Evolutionary conservation across 2,113 vertebrate species (phyloP).

Genomic region (Ivindomyrus marchei): DNA sequence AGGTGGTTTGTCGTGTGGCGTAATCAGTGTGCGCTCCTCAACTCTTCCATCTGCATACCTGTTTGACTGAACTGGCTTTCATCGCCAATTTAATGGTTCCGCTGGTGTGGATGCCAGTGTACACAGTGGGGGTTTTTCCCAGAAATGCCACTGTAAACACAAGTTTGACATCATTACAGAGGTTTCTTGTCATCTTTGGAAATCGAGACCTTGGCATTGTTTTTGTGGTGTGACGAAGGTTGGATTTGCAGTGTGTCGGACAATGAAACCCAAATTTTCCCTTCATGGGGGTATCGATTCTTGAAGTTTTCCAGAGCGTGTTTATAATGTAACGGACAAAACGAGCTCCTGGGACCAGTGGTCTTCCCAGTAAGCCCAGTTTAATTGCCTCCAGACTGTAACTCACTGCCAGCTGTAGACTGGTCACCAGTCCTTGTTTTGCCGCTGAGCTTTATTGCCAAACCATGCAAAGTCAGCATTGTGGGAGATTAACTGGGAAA

Average conservation of each 20-base stretch:
- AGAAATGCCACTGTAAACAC: background rate
- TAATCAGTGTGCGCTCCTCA: too few species aligned
- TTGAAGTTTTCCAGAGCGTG: background rate
- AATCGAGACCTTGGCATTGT: background rate
- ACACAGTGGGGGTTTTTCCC: background rate
- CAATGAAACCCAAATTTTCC: background rate
- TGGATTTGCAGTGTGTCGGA: background rate
- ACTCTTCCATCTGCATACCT: background rate
- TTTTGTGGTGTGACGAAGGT: background rate
- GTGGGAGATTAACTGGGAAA: background rate
- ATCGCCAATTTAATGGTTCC: background rate
- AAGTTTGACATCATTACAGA: background rate
- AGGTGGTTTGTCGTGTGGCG: too few species aligned
- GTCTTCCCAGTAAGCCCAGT: background rate
- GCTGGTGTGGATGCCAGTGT: background rate
- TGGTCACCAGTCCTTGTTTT: background rate
- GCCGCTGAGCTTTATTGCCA: background rate
- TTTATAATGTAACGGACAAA: background rate
- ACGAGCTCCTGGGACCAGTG: background rate
- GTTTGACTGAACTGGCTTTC: background rate
- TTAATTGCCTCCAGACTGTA: slow-evolving; percentile 8
- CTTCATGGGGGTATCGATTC: background rate
- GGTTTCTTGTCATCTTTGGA: background rate
- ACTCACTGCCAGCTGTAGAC: background rate
- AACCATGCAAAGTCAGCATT: background rate